phyloP scores from a whole-genome alignment of 2,113 vertebrate species.

The Falcunculus frontatus region DNA sequence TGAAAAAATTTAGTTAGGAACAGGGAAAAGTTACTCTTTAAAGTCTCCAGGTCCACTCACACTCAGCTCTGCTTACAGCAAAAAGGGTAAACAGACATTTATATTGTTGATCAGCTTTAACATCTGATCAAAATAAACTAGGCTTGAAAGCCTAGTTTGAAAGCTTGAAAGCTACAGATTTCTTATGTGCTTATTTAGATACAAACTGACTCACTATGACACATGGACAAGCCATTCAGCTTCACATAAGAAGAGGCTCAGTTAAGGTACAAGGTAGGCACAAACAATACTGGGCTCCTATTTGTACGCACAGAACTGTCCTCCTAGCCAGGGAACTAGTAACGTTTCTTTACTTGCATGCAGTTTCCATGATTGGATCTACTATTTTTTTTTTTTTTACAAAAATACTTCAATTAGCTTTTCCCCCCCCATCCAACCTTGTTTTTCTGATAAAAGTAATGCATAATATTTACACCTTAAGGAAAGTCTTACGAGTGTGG shows the following conservation, averaged over 20 bases:
- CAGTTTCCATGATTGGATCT: not conserved
- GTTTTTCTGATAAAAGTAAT: not conserved
- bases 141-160: too few relatives aligned
- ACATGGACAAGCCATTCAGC: rapidly evolving
- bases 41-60: not conserved
- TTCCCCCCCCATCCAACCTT: not conserved
- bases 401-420: not conserved
- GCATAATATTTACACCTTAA: not conserved
- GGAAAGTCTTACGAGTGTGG: not conserved
- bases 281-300: not conserved
- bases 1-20: not conserved
- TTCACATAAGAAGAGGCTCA: not conserved
- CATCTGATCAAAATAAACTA: not conserved
- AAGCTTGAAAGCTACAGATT: not conserved
- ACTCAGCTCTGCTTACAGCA: not conserved
- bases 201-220: not conserved
- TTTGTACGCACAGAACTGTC: not conserved
- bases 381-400: not conserved
- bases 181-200: not conserved
- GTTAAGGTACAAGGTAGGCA: not conserved
- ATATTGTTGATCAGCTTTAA: not conserved
- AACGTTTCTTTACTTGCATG: not conserved
- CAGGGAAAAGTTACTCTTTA: not conserved
- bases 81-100: not conserved
- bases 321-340: not conserved